phyloP scores from a whole-genome alignment of 1,140 invertebrate species.

The Mycetomoellerius zeteki region DNA sequence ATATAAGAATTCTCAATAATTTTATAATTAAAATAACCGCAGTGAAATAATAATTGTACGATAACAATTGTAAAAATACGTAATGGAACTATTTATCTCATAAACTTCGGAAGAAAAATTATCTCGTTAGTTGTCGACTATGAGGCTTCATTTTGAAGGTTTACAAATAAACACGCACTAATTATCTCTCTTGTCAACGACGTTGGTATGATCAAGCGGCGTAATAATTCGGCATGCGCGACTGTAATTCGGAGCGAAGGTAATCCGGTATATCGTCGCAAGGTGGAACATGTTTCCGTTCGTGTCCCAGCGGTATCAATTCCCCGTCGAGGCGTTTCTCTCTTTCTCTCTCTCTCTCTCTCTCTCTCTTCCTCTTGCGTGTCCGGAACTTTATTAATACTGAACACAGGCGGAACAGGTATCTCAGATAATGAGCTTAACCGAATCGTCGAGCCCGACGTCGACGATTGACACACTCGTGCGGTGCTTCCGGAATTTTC shows the following conservation, averaged over 20 bases:
- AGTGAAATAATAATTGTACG: background rate
- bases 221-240: conserved; percentile 9
- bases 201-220: background rate
- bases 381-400: conserved; percentile 51
- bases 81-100: no score
- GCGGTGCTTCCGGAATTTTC: conserved; percentile 42
- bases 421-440: conserved; percentile 35
- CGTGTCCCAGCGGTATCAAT: conserved; percentile 38
- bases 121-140: no score
- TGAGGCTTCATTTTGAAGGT: background rate
- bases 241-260: conserved; percentile 19
- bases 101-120: no score
- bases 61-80: background rate
- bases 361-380: background rate
- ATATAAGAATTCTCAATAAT: background rate
- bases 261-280: conserved; percentile 44
- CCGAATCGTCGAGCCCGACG: background rate
- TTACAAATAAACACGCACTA: background rate
- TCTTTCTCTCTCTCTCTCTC: background rate
- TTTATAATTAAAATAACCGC: background rate
- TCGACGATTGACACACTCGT: conserved; percentile 17
- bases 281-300: conserved; percentile 37
- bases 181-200: background rate
- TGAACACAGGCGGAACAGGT: background rate
- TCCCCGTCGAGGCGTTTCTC: conserved; percentile 6